These are phyloP conservation scores for Trissoscelio sp. DNA, from an alignment of 2,888 invertebrate species.

Conservation along the genomic window DNA sequence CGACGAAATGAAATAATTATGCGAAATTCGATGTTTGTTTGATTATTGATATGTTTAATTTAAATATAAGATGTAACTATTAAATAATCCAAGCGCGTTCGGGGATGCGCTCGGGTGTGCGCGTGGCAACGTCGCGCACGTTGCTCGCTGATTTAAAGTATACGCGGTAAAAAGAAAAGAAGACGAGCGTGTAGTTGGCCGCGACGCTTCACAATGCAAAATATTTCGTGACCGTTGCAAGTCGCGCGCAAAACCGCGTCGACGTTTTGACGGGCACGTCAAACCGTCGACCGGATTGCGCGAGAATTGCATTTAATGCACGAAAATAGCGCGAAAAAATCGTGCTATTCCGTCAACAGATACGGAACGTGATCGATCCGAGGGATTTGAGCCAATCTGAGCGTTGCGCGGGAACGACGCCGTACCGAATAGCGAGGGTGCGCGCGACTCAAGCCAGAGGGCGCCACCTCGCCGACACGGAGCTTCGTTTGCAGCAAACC, in stretches of 20 bases:
- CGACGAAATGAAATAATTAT: not conserved
- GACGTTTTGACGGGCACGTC: not conserved
- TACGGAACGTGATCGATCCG: slow-evolving; percentile 58
- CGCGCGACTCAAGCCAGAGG: not conserved
- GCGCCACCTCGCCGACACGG: slow-evolving; percentile 15
- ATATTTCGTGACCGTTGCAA: slow-evolving; percentile 20
- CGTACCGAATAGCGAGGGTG: not conserved
- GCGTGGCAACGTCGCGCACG: slow-evolving; percentile 77
- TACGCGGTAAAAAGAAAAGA: slow-evolving; percentile 83
- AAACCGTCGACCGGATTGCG: slow-evolving; percentile 21
- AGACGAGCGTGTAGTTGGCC: slow-evolving; percentile 54
- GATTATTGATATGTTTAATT: slow-evolving; percentile 21
- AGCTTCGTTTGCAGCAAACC: slow-evolving; percentile 1
- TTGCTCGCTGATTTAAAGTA: slow-evolving; percentile 82
- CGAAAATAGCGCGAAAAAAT: slow-evolving; percentile 58
- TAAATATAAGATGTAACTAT: slow-evolving; percentile 52
- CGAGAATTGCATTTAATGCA: slow-evolving; percentile 17
- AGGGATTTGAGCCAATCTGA: slow-evolving; percentile 55
- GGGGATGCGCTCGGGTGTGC: slow-evolving; percentile 29
- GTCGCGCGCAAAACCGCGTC: not conserved
- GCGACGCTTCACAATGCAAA: slow-evolving; percentile 35
- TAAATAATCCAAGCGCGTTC: slow-evolving; percentile 54
- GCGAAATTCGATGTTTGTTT: not conserved
- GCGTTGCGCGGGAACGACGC: slow-evolving; percentile 52
- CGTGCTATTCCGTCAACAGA: slow-evolving; percentile 40